Base-by-base conservation (phyloP, 1,140 invertebrate genomes). In the Nephila pilipes region DNA sequence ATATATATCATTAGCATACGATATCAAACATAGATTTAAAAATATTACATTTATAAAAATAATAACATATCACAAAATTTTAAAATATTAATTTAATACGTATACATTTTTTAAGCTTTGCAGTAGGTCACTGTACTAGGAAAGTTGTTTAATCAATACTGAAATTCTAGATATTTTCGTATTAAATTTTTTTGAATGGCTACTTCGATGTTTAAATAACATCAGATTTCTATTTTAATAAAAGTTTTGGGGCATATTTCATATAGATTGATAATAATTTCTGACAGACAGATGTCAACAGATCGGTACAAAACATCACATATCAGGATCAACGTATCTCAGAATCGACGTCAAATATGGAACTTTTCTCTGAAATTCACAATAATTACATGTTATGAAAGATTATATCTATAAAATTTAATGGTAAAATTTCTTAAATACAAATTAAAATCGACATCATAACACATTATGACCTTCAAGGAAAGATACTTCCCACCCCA, bases 391-490 rank as follows among this genome's bases (percentile, higher is more conserved):
- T 18, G 14, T 32, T 75, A 75, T 29, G 6, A 75, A 18, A n/a
- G n/a, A 25, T 14, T 65, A 46, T 29, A 29, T 12, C 25, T 25
- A 75, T 18, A 18, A 75, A 36, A 75, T 14, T 75, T 3, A 20
- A 75, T 36, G 5, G 14, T 32, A 18, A 75, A 75, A 75, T 36
- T 29, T 18, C 14, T 18, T 2, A 16, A 65, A 18, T 75, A 75
- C 36, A 12, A 2, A 32, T 75, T 18, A 75, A 32, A 75, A 75
- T 36, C 16, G 69, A 32, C 69, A 75, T 75, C 29, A 14, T 12
- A 55, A 58, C 58, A 87, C n/a, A 87, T 87, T 58, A 36, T 87
- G 85, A 87, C 85, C 85, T 87, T 87, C 85, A 87, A 60, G 20
- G 2, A 87, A 63, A 22, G 55, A 36, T 60, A 54, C 57, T 32